These are phyloP conservation scores for Oreochromis grahami DNA, from an alignment of 2,797 vertebrate genomes.

Conservation along the genomic window DNA sequence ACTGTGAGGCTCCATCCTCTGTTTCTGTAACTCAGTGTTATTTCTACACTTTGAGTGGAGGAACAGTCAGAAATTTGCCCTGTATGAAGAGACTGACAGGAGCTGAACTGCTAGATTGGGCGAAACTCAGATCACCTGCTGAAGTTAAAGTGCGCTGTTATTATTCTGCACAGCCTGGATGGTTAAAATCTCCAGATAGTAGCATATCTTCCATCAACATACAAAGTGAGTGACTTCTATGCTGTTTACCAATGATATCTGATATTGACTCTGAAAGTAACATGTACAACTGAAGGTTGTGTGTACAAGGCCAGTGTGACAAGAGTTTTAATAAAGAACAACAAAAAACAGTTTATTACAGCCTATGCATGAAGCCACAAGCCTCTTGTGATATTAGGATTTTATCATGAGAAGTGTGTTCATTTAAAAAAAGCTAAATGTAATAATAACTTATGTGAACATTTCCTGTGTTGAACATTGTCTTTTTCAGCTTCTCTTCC, in stretches of 20 bases:
- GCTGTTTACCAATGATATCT: no score
- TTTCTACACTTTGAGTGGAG: not conserved
- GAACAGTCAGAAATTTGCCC: rapidly evolving
- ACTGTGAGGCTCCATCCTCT: conserved; percentile 4
- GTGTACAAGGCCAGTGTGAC: no score
- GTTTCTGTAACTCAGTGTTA: not conserved
- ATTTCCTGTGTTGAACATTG: no score
- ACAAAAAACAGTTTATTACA: no score
- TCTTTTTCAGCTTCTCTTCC: not conserved
- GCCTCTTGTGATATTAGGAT: no score
- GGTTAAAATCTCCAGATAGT: not conserved
- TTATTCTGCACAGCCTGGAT: not conserved
- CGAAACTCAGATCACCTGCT: not conserved
- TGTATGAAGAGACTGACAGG: conserved; percentile 10
- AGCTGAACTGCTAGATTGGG: not conserved
- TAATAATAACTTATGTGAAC: no score
- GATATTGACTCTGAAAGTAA: no score
- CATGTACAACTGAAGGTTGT: no score
- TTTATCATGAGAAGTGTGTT: no score
- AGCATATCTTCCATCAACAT: not conserved
- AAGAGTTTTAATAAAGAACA: no score
- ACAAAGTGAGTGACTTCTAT: not conserved
- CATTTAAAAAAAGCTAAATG: no score
- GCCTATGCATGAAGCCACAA: no score
- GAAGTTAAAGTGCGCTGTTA: not conserved